phyloP scores from a whole-genome alignment of 2,888 invertebrate genomes.

The Diaprepes abbreviatus region DNA sequence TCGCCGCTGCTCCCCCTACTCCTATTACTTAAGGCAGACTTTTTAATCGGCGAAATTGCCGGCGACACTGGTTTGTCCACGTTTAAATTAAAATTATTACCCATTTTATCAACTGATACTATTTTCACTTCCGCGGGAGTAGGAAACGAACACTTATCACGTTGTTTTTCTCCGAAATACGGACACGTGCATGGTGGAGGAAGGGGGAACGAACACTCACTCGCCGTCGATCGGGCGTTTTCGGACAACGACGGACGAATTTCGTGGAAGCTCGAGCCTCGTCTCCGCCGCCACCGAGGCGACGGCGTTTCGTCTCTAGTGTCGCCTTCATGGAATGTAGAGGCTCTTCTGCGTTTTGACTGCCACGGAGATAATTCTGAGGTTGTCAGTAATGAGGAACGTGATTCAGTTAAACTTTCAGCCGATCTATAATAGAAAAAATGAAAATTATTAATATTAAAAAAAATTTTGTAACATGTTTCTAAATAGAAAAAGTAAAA shows the following conservation, averaged over 20 bases:
- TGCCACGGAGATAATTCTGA: slow-evolving; percentile 61
- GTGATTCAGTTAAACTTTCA: slow-evolving; percentile 61
- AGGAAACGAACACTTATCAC: slow-evolving; percentile 66
- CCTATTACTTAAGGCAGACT: slow-evolving; percentile 55
- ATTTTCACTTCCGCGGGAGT: slow-evolving; percentile 68
- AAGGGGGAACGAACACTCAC: slow-evolving; percentile 68
- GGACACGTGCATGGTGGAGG: slow-evolving; percentile 87
- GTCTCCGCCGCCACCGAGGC: slow-evolving; percentile 65
- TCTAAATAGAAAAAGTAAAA: no score
- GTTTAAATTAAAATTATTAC: slow-evolving; percentile 15
- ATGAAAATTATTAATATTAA: no score
- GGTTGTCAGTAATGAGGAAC: slow-evolving; percentile 61
- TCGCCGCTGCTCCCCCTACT: slow-evolving; percentile 57
- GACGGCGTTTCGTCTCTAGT: slow-evolving; percentile 63
- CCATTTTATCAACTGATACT: slow-evolving; percentile 33
- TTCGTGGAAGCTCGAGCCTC: slow-evolving; percentile 53
- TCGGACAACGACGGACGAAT: neutral
- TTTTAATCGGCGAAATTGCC: slow-evolving; percentile 56
- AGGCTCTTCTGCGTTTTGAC: slow-evolving; percentile 65
- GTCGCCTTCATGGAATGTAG: slow-evolving; percentile 70
- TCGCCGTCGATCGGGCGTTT: slow-evolving; percentile 4
- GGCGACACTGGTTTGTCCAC: slow-evolving; percentile 47
- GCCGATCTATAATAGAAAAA: slow-evolving; percentile 53
- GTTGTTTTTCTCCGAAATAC: slow-evolving; percentile 79
- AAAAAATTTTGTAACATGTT: no score